Evolutionary conservation across 2,113 vertebrate genomes (phyloP).

Genomic region (Lontra canadensis): DNA sequence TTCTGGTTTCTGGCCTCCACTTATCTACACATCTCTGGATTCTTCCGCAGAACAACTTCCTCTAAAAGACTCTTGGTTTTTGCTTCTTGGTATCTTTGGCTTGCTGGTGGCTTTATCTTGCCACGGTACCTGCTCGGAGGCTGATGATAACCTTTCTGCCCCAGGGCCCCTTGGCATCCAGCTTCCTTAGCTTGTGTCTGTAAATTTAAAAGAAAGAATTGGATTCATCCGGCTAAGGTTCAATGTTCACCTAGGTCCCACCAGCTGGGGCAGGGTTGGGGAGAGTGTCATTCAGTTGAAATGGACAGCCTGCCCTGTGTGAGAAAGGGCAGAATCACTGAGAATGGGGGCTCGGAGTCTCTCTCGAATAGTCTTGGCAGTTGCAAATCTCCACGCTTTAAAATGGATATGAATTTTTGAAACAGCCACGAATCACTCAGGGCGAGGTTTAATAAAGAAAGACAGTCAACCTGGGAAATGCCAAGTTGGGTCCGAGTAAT

Average conservation of each 20-base stretch:
- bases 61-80: background rate
- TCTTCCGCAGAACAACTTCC: background rate
- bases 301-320: background rate
- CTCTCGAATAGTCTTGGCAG: background rate
- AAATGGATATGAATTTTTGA: background rate
- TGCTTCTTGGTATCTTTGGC: background rate
- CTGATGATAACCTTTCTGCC: background rate
- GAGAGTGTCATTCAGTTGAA: background rate
- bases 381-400: background rate
- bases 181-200: background rate
- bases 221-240: background rate
- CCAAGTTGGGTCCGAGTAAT: background rate
- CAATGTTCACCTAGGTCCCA: background rate
- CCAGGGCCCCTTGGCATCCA: background rate
- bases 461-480: background rate
- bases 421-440: conserved; percentile 3
- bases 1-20: background rate
- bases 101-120: background rate
- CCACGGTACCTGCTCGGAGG: background rate
- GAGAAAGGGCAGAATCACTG: background rate
- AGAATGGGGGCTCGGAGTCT: background rate
- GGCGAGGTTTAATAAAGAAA: conserved; percentile 17
- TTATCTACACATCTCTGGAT: background rate
- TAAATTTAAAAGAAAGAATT: background rate
- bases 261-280: background rate